phyloP scores from a whole-genome alignment of 2,888 invertebrate genomes.

The Perizoma affinitatum region DNA sequence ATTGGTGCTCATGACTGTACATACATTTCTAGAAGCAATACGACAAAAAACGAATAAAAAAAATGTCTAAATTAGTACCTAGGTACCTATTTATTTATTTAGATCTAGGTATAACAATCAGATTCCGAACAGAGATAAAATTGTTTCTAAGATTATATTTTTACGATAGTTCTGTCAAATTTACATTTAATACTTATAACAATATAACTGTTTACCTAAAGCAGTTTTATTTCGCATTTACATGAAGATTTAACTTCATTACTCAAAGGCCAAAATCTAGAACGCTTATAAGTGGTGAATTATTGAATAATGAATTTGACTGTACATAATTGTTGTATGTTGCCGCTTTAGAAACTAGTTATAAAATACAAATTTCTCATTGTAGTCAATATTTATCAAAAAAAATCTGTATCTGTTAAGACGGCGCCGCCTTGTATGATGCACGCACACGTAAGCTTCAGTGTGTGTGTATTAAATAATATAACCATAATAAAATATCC shows the following conservation, averaged over 20 bases:
- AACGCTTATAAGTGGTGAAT: constrained; percentile 16
- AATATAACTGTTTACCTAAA: constrained; percentile 5
- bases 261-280: constrained; percentile 19
- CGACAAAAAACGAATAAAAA: too few species aligned
- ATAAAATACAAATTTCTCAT: constrained; percentile 4
- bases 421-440: constrained; percentile 21
- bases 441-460: constrained; percentile 14
- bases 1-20: too few species aligned
- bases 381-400: constrained; percentile 27
- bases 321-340: constrained; percentile 30
- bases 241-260: constrained; percentile 12
- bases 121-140: background rate
- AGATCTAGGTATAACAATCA: background rate
- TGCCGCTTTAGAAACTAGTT: constrained; percentile 20
- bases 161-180: background rate
- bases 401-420: constrained; percentile 25
- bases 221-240: constrained; percentile 18
- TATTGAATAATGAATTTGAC: constrained; percentile 17
- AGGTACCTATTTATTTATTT: background rate
- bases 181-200: background rate
- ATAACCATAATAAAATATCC: constrained; percentile 19
- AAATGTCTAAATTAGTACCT: background rate
- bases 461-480: constrained; percentile 22
- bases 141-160: background rate
- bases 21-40: too few species aligned